Evolutionary conservation across 2,888 invertebrate species (phyloP), one percentile per base, ranked within the genome.

Genomic region (Drosophila engyochracea): DNA sequence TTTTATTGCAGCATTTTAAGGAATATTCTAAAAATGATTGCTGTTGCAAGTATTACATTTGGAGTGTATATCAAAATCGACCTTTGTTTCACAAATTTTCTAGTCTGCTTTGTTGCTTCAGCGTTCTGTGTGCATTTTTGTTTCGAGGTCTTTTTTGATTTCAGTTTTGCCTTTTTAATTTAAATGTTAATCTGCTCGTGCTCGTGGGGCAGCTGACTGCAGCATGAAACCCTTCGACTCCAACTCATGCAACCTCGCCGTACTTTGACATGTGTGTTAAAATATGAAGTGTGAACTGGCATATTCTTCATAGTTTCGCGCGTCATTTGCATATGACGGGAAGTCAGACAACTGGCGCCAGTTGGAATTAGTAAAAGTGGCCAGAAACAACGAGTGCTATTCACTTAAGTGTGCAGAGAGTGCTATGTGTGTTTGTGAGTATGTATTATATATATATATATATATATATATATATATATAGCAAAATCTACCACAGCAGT

Each of bases 171-270:
- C 57, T 70, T 84, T 85, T 85, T 85, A 88, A 85, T 85, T 85
- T 88, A 85, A 85, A 85, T 85, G 85, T 85, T 85, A 85, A 85
- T 85, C 83, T 53, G 81, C 59, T 61, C 72, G 70, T 81, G 77
- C 76, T 30, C 28, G 62, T 58, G 70, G 63, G 69, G 53, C 33
- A 30, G 14, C 54, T 35, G 19, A 37, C 61, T 53, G 61, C 54
- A 49, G 69, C 41, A 33, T 37, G 30, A 30, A 39, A 1, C 16
- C 7, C 9, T 19, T 12, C 35, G 1, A 2, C 12, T 28, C 12
- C 14, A 3, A 7, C 31, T 5, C 4, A 1, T 22, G n/a, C 19
- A 30, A 14, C 49, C 22, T 6, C 16, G 30, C 28, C 16, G 1
- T 16, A 2, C 25, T 60, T 31, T 65, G 30, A 70, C 52, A 53